Conservation (phyloP, 2,888 invertebrate genomes). For the Leptinotarsa haldemani region DNA sequence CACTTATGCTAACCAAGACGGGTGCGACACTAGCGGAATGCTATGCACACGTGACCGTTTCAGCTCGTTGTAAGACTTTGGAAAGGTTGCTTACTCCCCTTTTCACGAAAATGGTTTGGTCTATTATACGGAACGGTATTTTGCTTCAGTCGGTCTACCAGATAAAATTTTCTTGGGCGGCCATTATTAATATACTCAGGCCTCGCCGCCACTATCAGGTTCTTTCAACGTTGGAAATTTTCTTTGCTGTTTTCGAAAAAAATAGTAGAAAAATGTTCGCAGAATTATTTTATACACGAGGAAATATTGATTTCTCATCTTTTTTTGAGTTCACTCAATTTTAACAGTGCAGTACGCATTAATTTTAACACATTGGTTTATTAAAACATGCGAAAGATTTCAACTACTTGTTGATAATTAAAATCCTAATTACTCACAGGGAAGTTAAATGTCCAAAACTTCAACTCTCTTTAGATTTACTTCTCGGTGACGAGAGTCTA, state of each 20-base stretch:
- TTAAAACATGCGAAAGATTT: too few species aligned
- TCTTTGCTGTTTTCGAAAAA: constrained; percentile 21
- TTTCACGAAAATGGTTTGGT: constrained; percentile 64
- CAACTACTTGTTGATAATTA: too few species aligned
- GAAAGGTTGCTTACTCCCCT: constrained; percentile 62
- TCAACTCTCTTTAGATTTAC: too few species aligned
- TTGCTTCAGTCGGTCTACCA: constrained; percentile 56
- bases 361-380: too few species aligned
- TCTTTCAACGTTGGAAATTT: constrained; percentile 22
- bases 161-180: constrained; percentile 57
- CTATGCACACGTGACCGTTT: constrained; percentile 56
- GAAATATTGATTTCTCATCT: neutral
- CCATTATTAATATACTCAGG: constrained; percentile 47
- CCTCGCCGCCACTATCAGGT: constrained; percentile 23
- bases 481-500: too few species aligned
- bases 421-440: too few species aligned
- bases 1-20: constrained; percentile 36
- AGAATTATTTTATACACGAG: neutral
- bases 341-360: neutral
- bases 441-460: too few species aligned
- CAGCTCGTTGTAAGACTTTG: constrained; percentile 58
- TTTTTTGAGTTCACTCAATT: neutral
- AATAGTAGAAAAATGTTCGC: neutral
- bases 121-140: constrained; percentile 64
- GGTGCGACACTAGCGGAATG: constrained; percentile 45